Evolutionary conservation across 2,888 invertebrate species (phyloP).

Genomic region (Torymus auratus): DNA sequence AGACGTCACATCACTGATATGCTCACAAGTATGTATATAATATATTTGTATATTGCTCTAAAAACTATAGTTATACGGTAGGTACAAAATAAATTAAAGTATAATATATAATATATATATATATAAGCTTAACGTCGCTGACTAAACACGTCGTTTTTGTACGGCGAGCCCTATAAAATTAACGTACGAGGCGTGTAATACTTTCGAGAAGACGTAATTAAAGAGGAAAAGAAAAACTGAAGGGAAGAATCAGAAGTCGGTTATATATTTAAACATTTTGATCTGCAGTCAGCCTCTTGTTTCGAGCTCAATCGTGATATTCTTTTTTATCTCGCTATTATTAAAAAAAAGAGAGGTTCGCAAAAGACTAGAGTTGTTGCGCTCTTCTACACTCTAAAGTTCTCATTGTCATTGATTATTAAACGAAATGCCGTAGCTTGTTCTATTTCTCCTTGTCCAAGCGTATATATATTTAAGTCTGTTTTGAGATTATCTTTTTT

Average conservation of each 20-base stretch:
- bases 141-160: conserved; percentile 18
- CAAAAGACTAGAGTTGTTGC: conserved; percentile 34
- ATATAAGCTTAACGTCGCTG: conserved; percentile 22
- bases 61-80: conserved; percentile 20
- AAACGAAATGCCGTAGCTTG: conserved; percentile 10
- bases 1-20: conserved; percentile 39
- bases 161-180: conserved; percentile 32
- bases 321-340: background rate
- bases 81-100: conserved; percentile 38
- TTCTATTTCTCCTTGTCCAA: background rate
- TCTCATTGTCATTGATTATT: background rate
- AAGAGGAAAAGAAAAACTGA: conserved; percentile 9
- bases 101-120: no score
- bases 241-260: background rate
- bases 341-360: conserved; percentile 20
- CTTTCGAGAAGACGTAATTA: conserved; percentile 14
- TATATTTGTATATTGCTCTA: conserved; percentile 21
- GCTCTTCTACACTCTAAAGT: no score
- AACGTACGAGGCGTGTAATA: conserved; percentile 16
- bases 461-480: background rate
- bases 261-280: conserved; percentile 3
- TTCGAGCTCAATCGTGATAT: no score
- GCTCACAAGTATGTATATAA: conserved; percentile 14
- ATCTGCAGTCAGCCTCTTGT: conserved; percentile 6
- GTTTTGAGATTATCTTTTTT: background rate